Evolutionary conservation across 2,888 invertebrate species (phyloP).

Genomic region (Cancer borealis): DNA sequence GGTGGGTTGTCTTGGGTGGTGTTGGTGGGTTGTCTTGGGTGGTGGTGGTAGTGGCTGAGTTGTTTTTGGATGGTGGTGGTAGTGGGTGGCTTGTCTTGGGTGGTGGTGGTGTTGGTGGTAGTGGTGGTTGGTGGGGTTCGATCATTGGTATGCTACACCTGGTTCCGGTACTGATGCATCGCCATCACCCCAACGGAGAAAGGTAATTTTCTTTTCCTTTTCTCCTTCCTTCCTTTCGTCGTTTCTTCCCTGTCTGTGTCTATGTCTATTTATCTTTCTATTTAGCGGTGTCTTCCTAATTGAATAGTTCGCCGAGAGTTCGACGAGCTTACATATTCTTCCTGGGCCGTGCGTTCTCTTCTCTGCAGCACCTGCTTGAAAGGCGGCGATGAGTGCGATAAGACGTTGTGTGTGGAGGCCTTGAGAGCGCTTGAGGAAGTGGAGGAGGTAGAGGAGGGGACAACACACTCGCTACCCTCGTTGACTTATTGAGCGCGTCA

Average conservation of each 20-base stretch:
- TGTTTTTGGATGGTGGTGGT: neutral
- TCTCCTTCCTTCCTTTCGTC: neutral
- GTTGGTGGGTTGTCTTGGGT: neutral
- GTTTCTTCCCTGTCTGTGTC: neutral
- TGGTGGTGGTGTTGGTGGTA: neutral
- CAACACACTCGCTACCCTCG: conserved; percentile 3
- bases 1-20: neutral
- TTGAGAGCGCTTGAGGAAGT: neutral
- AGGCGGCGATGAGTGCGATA: neutral
- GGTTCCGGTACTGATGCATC: neutral
- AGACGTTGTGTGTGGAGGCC: neutral
- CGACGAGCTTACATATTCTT: neutral
- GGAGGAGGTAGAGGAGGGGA: conserved; percentile 12
- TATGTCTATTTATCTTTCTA: neutral
- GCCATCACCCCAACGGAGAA: neutral
- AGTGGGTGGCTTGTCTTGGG: neutral
- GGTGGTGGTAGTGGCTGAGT: neutral
- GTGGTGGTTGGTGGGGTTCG: neutral
- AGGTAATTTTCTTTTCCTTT: neutral
- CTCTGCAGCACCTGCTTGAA: neutral
- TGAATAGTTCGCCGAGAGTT: neutral
- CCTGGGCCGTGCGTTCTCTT: neutral
- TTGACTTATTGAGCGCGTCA: neutral
- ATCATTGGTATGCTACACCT: neutral
- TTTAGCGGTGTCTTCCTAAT: neutral